Conservation (phyloP, 2,888 invertebrate species). For the Xanthorhoe designata region DNA sequence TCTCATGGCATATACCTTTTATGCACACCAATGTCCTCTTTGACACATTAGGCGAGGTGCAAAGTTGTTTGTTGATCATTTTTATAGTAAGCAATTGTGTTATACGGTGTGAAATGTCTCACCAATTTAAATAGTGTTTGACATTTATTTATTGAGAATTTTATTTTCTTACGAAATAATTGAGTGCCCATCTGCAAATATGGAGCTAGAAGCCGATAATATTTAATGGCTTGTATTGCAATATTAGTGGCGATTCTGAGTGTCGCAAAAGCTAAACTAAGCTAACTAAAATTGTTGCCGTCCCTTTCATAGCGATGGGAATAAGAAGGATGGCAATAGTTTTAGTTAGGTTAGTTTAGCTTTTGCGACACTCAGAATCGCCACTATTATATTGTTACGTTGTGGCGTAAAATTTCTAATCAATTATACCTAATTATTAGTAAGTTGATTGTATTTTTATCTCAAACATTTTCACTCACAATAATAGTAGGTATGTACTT, state of each 20-base stretch:
- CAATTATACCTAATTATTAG: slow-evolving; percentile 48
- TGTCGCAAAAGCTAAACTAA: no score
- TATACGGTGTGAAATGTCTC: slow-evolving; percentile 81
- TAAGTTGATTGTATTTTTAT: slow-evolving; percentile 49
- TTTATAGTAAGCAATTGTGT: slow-evolving; percentile 85
- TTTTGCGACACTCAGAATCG: no score
- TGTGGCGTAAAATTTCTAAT: slow-evolving; percentile 49
- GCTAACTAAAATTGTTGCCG: no score
- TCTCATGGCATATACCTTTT: slow-evolving; percentile 74
- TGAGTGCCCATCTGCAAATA: slow-evolving; percentile 84
- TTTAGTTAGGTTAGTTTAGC: no score
- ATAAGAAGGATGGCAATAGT: no score
- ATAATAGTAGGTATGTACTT: slow-evolving; percentile 64
- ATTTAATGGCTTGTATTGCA: slow-evolving; percentile 58
- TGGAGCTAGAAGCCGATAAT: slow-evolving; percentile 66
- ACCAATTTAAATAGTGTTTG: slow-evolving; percentile 81
- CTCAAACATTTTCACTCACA: slow-evolving; percentile 47
- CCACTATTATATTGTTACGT: slow-evolving; percentile 54
- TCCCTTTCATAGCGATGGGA: no score
- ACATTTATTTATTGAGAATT: slow-evolving; percentile 85
- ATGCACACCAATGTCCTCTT: slow-evolving; percentile 72
- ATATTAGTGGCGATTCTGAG: no score
- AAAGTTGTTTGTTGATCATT: slow-evolving; percentile 84
- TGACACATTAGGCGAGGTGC: slow-evolving; percentile 76
- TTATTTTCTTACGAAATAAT: slow-evolving; percentile 83